These are phyloP conservation scores for Galeopterus variegatus DNA, from an alignment of 2,113 vertebrate genomes.

Conservation along the genomic window DNA sequence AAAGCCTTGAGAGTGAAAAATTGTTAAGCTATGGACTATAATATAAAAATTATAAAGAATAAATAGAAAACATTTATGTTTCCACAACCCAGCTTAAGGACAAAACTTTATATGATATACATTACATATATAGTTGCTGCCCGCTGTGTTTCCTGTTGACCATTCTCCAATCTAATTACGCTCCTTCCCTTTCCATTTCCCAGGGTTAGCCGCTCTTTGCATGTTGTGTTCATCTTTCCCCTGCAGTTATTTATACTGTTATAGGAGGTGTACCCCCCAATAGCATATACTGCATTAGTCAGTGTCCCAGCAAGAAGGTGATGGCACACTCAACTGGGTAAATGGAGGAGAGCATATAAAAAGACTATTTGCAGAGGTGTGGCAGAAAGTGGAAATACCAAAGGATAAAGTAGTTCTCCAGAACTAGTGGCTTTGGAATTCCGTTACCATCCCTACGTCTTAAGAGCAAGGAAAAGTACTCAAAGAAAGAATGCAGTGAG, in stretches of 20 bases:
- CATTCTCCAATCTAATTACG: neutral
- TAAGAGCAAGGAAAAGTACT: neutral
- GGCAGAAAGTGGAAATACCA: neutral
- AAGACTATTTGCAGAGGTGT: neutral
- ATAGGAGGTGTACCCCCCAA: neutral
- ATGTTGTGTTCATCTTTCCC: neutral
- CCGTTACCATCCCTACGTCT: neutral
- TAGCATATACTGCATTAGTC: neutral
- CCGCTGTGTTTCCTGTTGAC: neutral
- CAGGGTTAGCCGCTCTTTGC: neutral
- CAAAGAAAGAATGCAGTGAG: neutral
- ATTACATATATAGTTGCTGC: neutral
- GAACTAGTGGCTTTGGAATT: neutral
- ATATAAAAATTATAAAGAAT: neutral
- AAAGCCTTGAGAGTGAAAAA: slow-evolving; percentile 12
- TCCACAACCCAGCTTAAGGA: neutral
- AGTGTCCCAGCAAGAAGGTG: neutral
- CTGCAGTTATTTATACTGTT: neutral
- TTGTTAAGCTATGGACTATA: neutral
- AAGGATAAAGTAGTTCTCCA: neutral
- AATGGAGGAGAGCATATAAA: neutral
- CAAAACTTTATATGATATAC: neutral
- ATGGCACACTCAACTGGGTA: neutral
- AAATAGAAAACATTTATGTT: neutral
- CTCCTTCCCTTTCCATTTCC: neutral